Base-by-base conservation (phyloP, 1,140 invertebrate genomes). In the Heliconius hermathena region DNA sequence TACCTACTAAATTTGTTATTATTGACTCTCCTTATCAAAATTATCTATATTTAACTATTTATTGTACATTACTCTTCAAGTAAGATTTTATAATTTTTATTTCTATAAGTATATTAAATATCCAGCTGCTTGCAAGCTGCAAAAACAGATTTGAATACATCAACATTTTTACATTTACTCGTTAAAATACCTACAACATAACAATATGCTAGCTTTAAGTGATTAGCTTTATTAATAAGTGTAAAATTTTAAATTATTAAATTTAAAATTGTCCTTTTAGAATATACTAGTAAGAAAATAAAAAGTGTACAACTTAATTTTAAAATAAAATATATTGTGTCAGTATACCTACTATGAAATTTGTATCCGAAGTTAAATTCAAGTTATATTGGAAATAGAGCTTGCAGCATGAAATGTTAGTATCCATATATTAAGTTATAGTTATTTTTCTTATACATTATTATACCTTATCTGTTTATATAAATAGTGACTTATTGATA, bases 1-100 rank as follows among this genome's bases (percentile, higher is more conserved):
- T 85, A 88, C 80, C 75, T 90, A 88, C 83, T 79, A 76, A 84
- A 88, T 89, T 89, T 91, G 89, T 92, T 93, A 87, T 91, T 91
- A 89, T 90, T 89, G 88, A 88, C 87, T 84, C 81, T 84, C 81
- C 78, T 87, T 90, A 91, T 88, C 86, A 81, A 76, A 82, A 79
- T 84, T 80, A 83, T 76, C 73, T 72, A 16, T 71, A 76, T 52
- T 16, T 29, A 29, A 66, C 3, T 26, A 66, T 66, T 66, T 13
- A 29, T 16, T 66, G 3, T 26, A 26, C 3, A 29, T 66, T 13
- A 29, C 22, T 66, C 8, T 66, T 29, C 8, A n/a, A 26, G 8
- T 66, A 26, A 26, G 60, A 11, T 5, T 29, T 29, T 66, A 16
- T 29, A 29, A 66, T 26, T 13, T 22, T 66, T 66, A 66, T 66